Base-by-base conservation (phyloP, 1,140 invertebrate genomes). In the Alviniconcha marisindica region DNA sequence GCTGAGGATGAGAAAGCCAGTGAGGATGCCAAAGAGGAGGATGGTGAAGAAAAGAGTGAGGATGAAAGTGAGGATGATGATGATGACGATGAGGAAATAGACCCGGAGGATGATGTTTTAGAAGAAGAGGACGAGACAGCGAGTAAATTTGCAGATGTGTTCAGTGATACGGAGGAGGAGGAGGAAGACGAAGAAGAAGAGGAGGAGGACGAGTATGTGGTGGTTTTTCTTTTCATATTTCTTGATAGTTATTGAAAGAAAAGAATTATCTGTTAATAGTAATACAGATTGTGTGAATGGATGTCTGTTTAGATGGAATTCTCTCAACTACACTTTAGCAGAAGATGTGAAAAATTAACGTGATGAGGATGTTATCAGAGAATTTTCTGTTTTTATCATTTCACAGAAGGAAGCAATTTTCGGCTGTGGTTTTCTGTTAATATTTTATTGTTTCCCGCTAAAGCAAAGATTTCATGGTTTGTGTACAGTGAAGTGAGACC, bases 121-220 rank as follows among this genome's bases (percentile, higher is more conserved):
- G 85, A 86, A 48, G 84, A 84, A 33, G 89, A 89, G 18, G 89
- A 90, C 73, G 78, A 71, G 44, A 33, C 66, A 40, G 79, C 85
- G 7, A 87, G 86, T 81, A 86, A 86, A 66, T 90, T 90, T 86
- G 83, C 77, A 77, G 83, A 71, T 28, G 88, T 90, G 7, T 90
- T 81, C 83, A 90, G 90, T 83, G 90, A 90, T 78, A 87, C 84
- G 73, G 89, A 90, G 40, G 82, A 78, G 48, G 89, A 89, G 66
- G 87, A 89, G 31, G 87, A 88, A 44, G 88, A 90, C 7, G 86
- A 88, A 5, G 87, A 87, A 36, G 87, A 88, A 40, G 82, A 83
- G 14, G 83, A 86, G 74, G 86, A 83, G 63, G 69, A 71, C 4
- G 69, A 71, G 69, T 71, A 71, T 40, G 69, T 66, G 3, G n/a